A percentile compares a stretch with the other conserved stretches of the same genome.
phyloP scores from a whole-genome alignment of 2,113 vertebrate species.

The Hydrolagus affinis region DNA sequence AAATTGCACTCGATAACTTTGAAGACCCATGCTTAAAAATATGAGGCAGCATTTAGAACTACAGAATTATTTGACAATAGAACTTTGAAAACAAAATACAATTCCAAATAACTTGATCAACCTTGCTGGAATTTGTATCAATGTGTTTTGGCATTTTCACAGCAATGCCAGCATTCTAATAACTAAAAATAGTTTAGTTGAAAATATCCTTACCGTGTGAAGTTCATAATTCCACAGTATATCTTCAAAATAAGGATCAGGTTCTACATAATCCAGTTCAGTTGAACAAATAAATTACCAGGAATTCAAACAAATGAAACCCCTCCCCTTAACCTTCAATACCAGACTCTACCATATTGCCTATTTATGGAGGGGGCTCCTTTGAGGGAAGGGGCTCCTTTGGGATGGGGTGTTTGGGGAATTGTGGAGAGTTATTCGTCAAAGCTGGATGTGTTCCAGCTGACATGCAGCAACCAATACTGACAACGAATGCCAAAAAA shows the following conservation, averaged over 20 bases:
- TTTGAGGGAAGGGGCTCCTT: no score
- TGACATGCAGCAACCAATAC: no score
- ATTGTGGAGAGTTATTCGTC: background rate
- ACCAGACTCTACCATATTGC: background rate
- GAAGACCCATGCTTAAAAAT: no score
- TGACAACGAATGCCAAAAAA: no score
- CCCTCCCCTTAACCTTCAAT: conserved; percentile 12
- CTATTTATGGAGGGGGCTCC: background rate
- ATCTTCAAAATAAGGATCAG: background rate
- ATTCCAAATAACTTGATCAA: background rate
- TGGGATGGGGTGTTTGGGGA: background rate
- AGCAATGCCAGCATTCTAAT: background rate
- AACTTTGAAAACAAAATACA: background rate
- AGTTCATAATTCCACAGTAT: conserved; percentile 7
- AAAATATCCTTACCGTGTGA: conserved; percentile 8
- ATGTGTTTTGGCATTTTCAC: background rate
- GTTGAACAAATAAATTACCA: background rate
- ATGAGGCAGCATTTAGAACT: no score
- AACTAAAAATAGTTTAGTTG: background rate
- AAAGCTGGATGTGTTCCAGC: background rate
- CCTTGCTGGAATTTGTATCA: background rate
- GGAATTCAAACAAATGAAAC: conserved; percentile 7
- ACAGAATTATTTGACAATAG: no score
- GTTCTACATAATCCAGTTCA: background rate
- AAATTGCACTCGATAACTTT: no score